Percentiles rank a stretch among this genome's conserved stretches.
Evolutionary conservation across 2,113 vertebrate genomes (phyloP).

Genomic region (Asarcornis scutulata): DNA sequence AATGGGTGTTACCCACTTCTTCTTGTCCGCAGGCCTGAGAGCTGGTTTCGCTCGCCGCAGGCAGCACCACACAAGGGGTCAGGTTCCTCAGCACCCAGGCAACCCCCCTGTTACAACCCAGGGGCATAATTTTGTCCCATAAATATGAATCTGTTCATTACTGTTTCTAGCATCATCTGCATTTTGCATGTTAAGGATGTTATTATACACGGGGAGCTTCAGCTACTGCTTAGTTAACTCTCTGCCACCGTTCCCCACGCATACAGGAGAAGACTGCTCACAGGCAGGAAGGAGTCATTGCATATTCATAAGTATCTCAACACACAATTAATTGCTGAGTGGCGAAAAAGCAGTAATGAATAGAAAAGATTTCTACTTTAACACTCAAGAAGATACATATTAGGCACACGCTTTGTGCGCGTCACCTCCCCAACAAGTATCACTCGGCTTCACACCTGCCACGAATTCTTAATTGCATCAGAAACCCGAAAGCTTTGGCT

Average conservation of each 20-base stretch:
- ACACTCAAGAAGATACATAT: slow-evolving; percentile 56
- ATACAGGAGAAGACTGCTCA: slow-evolving; percentile 36
- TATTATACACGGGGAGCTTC: not conserved
- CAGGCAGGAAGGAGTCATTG: slow-evolving; percentile 48
- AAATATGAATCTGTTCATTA: not conserved
- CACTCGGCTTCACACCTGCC: slow-evolving; percentile 62
- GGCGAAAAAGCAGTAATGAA: slow-evolving; percentile 72
- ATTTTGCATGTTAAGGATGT: not conserved
- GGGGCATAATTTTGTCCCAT: not conserved
- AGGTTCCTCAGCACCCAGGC: not conserved
- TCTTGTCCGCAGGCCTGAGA: not conserved
- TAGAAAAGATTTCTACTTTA: slow-evolving; percentile 75
- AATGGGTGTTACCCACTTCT: not conserved
- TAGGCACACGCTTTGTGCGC: slow-evolving; percentile 19
- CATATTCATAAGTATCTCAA: slow-evolving; percentile 79
- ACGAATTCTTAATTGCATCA: not conserved
- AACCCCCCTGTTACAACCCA: not conserved
- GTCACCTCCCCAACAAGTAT: slow-evolving; percentile 12
- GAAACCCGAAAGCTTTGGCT: slow-evolving; percentile 65
- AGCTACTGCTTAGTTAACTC: slow-evolving; percentile 1
- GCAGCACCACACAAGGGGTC: not conserved
- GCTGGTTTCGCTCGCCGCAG: rapidly evolving
- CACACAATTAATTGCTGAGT: slow-evolving; percentile 77
- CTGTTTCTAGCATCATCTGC: not conserved
- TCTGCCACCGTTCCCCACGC: not conserved